Evolutionary conservation across 2,113 vertebrate genomes (phyloP).

Genomic region (Petrocephalus microphthalmus): DNA sequence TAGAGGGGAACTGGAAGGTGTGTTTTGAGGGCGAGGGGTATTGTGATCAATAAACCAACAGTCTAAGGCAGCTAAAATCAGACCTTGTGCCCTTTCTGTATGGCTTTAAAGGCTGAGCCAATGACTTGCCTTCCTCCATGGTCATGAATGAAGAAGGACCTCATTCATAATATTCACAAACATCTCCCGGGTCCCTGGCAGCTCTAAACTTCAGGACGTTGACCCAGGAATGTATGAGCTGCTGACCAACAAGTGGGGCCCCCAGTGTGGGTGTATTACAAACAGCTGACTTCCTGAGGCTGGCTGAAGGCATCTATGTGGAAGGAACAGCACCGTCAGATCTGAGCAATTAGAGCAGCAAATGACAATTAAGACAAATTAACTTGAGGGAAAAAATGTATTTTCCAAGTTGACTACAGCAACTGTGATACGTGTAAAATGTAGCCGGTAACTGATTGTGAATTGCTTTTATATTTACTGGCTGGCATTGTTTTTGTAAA

Average conservation of each 20-base stretch:
- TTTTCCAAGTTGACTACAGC: neutral
- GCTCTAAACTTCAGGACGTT: neutral
- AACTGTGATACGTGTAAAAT: neutral
- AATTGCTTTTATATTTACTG: neutral
- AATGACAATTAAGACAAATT: neutral
- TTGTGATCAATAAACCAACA: neutral
- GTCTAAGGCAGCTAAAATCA: neutral
- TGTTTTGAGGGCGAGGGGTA: neutral
- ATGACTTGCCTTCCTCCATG: neutral
- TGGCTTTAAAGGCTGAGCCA: neutral
- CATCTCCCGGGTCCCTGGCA: neutral
- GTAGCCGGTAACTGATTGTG: neutral
- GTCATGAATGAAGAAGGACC: neutral
- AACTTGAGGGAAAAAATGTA: neutral
- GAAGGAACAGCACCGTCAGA: neutral
- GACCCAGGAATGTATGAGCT: neutral
- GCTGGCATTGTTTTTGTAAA: neutral
- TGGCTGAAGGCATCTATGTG: neutral
- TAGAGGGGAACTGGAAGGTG: neutral
- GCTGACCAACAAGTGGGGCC: neutral
- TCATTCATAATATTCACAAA: slow-evolving; percentile 18
- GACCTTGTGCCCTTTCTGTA: neutral
- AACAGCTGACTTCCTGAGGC: neutral
- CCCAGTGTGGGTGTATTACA: neutral
- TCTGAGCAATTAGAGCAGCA: neutral